Conservation (phyloP, 2,888 invertebrate species). For the Chrysina gloriosa region DNA sequence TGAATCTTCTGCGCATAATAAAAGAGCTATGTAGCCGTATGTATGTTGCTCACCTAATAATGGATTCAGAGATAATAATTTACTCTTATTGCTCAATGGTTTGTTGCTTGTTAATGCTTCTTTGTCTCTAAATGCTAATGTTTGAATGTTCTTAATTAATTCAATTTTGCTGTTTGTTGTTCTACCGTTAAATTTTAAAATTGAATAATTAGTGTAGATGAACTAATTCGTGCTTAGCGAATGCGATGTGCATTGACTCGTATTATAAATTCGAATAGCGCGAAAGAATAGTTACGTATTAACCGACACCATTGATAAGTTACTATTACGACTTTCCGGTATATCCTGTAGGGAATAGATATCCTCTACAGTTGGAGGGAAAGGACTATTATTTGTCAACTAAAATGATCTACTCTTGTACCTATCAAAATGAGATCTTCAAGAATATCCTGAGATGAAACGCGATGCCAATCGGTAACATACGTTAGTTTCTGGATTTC, state of each 20-base stretch:
- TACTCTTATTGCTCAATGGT: neutral
- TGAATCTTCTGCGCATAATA: neutral
- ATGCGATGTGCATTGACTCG: neutral
- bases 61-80: neutral
- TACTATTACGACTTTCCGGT: neutral
- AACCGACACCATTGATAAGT: neutral
- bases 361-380: neutral
- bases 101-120: neutral
- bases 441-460: slow-evolving; percentile 40
- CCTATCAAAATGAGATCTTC: slow-evolving; percentile 42
- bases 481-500: slow-evolving; percentile 40
- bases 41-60: neutral
- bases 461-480: slow-evolving; percentile 36
- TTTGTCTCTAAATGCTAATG: neutral
- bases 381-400: neutral
- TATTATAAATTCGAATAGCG: neutral
- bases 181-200: neutral
- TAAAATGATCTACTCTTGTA: neutral
- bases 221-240: neutral
- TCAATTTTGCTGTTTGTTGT: neutral
- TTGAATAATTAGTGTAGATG: neutral
- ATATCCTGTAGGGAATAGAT: neutral
- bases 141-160: neutral
- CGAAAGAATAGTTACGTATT: neutral
- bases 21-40: neutral